Evolutionary conservation across 2,888 invertebrate genomes (phyloP), one percentile per base, ranked within the genome.

Genomic region (Meiosimyza platycephala): DNA sequence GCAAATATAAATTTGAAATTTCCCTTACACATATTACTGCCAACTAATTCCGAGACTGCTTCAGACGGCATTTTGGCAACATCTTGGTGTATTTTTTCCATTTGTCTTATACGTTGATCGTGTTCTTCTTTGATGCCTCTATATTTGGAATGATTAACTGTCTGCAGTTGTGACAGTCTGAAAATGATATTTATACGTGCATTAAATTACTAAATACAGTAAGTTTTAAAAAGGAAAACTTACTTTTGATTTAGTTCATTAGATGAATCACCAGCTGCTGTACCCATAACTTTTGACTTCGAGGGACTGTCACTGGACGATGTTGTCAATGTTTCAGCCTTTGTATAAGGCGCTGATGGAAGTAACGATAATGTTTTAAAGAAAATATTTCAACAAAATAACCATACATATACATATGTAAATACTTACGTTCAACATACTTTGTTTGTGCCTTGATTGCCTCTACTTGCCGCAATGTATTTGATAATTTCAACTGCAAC

Each of bases 401-500:
- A 40, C 40, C 22, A 22, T 22, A 22, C 1, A n/a, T 22, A 22
- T 22, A 2, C 22, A 22, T 40, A 7, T 48, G 33, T 28, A 15
- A 57, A 68, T 18, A 80, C 81, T 82, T 76, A 85, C 85, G 70
- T 18, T 84, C 79, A 0, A 70, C 76, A 68, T 78, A 77, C 71
- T 68, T 77, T 6, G 77, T 51, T 54, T 74, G 75, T 47, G 78
- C 60, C 78, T 80, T 75, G 73, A 90, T 80, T 22, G 91, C 90
- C 85, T 95, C 95, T 78, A 92, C 92, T 52, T 93, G 90, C 60
- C 95, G 89, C 72, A 96, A 88, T 12, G 94, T 92, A 82, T 94
- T 94, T 0, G 95, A 95, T 9, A 96, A 87, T 77, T 94, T 91
- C 74, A 96, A 86, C 81, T 96, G 96, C 69, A 96, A 86, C 0